Evolutionary conservation across 1,140 invertebrate species (phyloP).

Genomic region (Macrobrachium nipponense): DNA sequence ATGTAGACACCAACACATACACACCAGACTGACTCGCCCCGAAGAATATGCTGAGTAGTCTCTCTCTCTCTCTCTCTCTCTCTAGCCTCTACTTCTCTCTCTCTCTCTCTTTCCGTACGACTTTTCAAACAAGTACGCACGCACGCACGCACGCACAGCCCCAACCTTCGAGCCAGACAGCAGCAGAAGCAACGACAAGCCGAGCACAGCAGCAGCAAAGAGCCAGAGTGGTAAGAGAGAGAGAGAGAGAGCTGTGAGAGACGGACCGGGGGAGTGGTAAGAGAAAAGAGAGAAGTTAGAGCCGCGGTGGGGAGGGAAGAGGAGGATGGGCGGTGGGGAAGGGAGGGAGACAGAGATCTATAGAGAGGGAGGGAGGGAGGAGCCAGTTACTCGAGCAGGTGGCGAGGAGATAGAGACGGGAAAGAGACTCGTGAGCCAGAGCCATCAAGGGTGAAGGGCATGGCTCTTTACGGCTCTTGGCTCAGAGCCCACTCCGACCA

Average conservation of each 20-base stretch:
- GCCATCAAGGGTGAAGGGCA: constrained; percentile 2
- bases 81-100: constrained; percentile 3
- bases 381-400: not conserved
- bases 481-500: constrained; percentile 39
- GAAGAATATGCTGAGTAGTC: not conserved
- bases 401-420: constrained; percentile 1
- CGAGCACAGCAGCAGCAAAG: not conserved
- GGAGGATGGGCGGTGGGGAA: not conserved
- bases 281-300: not conserved
- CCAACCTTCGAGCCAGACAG: not conserved
- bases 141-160: not conserved
- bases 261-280: not conserved
- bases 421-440: constrained; percentile 11
- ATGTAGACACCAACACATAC: too few relatives aligned
- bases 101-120: not conserved
- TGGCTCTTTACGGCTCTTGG: constrained; percentile 38
- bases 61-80: constrained; percentile 23
- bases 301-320: not conserved
- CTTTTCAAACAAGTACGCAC: not conserved
- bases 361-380: not conserved
- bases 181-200: too few relatives aligned
- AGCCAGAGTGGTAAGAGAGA: not conserved
- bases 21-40: too few relatives aligned
- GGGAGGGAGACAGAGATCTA: not conserved
- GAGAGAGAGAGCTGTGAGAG: constrained; percentile 1